These are phyloP conservation scores for Phanerotoma sp. DNA, from an alignment of 2,888 invertebrate species.

Conservation along the genomic window DNA sequence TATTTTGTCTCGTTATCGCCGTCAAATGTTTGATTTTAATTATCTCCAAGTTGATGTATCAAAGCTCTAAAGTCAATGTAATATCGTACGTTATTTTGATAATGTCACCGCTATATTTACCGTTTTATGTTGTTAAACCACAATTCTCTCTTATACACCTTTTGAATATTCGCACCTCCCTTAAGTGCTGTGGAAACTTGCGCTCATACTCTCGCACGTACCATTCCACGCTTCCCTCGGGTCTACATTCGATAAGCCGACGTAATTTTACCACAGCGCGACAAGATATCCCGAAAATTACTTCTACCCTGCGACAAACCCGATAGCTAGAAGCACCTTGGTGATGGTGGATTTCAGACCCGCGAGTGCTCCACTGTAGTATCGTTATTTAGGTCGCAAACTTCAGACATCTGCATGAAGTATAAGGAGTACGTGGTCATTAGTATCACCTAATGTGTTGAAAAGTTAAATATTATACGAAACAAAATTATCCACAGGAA, in stretches of 20 bases:
- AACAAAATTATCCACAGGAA: no score
- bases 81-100: background rate
- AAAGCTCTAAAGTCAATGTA: background rate
- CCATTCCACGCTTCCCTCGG: conserved; percentile 13
- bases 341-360: conserved; percentile 2
- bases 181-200: conserved; percentile 20
- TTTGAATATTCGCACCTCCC: conserved; percentile 18
- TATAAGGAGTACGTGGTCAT: no score
- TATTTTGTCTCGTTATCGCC: conserved; percentile 34
- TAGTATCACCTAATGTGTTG: no score
- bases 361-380: background rate
- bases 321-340: conserved; percentile 17
- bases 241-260: conserved; percentile 32
- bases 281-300: conserved; percentile 36
- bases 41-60: background rate
- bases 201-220: conserved; percentile 15
- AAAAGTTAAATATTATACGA: no score
- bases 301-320: conserved; percentile 23
- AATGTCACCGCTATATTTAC: background rate
- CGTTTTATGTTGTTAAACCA: background rate
- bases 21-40: conserved; percentile 15
- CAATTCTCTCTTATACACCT: conserved; percentile 1
- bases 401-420: no score
- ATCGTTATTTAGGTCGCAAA: conserved; percentile 9
- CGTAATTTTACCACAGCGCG: conserved; percentile 32